phyloP scores from a whole-genome alignment of 1,140 invertebrate species.

The Uloborus diversus region DNA sequence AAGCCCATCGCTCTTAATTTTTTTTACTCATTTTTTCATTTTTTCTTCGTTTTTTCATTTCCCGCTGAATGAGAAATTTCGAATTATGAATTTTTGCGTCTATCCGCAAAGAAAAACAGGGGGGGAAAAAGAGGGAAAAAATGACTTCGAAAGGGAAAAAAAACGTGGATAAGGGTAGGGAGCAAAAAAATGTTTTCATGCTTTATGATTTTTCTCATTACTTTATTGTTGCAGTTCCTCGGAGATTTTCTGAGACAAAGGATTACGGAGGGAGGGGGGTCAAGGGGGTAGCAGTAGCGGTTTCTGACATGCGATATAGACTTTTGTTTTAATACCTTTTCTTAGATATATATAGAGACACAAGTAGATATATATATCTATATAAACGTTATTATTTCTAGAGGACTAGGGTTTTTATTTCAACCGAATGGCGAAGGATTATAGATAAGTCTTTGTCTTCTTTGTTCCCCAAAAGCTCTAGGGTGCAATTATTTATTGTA shows the following conservation, averaged over 20 bases:
- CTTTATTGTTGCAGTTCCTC: slow-evolving; percentile 42
- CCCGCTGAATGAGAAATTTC: slow-evolving; percentile 19
- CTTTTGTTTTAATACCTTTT: slow-evolving; percentile 48
- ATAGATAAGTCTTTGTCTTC: slow-evolving; percentile 27
- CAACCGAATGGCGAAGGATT: slow-evolving; percentile 39
- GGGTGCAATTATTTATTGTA: slow-evolving; percentile 54
- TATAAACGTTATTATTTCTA: slow-evolving; percentile 26
- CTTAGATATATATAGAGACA: too few species aligned
- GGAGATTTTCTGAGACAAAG: slow-evolving; percentile 31
- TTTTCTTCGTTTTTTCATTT: background rate
- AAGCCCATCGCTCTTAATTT: slow-evolving; percentile 31
- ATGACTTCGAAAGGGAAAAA: background rate
- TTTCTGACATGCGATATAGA: slow-evolving; percentile 51
- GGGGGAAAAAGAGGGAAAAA: background rate
- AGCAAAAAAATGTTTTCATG: slow-evolving; percentile 42
- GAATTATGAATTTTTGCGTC: slow-evolving; percentile 45
- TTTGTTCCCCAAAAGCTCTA: slow-evolving; percentile 26
- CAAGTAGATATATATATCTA: too few species aligned
- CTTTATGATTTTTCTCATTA: slow-evolving; percentile 57
- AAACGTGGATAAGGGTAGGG: background rate
- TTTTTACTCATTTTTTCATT: background rate
- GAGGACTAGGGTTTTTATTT: slow-evolving; percentile 25
- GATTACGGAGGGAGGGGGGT: too few species aligned
- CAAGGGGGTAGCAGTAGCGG: slow-evolving; percentile 29
- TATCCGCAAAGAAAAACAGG: slow-evolving; percentile 7